Base-by-base conservation (phyloP, 64 coral and sea anemone species). In the Stylophora pistillata region DNA sequence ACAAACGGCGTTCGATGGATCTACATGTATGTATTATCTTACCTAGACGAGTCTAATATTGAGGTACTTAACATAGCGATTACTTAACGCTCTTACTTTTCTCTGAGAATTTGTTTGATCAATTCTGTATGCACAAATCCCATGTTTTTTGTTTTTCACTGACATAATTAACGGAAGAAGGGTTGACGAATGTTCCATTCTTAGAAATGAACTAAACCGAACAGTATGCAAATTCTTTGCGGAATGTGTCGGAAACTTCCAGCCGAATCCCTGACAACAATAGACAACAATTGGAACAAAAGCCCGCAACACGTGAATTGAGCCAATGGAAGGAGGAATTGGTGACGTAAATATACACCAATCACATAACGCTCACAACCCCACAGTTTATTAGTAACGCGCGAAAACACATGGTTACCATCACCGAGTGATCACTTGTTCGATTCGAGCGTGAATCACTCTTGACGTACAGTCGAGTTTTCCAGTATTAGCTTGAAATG, bases 391-490 rank as follows among this genome's bases (percentile, higher is more conserved):
- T 86, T 92, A 78, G 90, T 78, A 86, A 92, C 90, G 72, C 90
- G 90, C 90, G 82, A 86, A 86, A 92, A 86, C 79, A 76, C 90
- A 92, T 92, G 83, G 82, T 68, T 58, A 92, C 90, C 70, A 73
- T n/a, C 61, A 57, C 6, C 13, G 37, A 30, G 31, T 18, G 77
- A 62, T 62, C 21, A 84, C 66, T 84, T 60, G 69, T 18, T 84
- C 25, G 69, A 15, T 52, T 84, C 61, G 60, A 84, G 80, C 61
- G 80, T 1, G 61, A 84, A 84, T 70, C 23, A 37, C 64, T 18
- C 53, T 34, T 37, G 80, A 53, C 13, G 32, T 34, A 33, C 69
- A 37, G 34, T 17, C 69, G 27, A 68, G 34, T 84, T 82, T 64
- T 69, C 33, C 12, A 68, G n/a, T 25, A 34, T 10, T 64, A 9